Evolutionary conservation across 2,113 vertebrate genomes (phyloP), one percentile per base, ranked within the genome.

Genomic region (Coracopsis vasa): DNA sequence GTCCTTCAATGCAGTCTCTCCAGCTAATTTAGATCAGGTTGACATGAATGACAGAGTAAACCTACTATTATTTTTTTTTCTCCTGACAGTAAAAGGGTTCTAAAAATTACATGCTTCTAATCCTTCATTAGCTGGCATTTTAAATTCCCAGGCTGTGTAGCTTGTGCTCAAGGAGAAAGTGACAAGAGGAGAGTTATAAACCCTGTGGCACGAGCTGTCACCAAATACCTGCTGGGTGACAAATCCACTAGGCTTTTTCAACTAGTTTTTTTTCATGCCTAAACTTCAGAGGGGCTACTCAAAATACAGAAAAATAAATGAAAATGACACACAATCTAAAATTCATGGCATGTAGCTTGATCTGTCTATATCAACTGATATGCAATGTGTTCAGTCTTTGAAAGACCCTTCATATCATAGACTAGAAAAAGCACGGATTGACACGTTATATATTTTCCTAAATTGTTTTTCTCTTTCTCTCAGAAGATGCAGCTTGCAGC

Each of bases 71-170:
- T 94, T 71, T 86, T 86, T 86, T 21, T 91, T 84, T 65, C 64
- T 88, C 65, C 54, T 93, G 80, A 90, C 81, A 91, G 73, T 71
- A 82, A 37, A 95, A 92, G 81, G 37, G 80, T 93, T 96, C 88
- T 92, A 95, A 91, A 91, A 95, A 94, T 94, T 93, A 65, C 77
- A 92, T 42, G 78, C 71, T 86, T 86, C 94, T 96, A 96, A 97
- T 93, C 91, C 77, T 87, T 92, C 87, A 87, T 92, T 96, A 92
- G 86, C 50, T 88, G 33, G 47, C 24, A 6, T 94, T 95, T 96
- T 88, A 95, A 94, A 85, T 92, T 92, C 92, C 82, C 82, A 82
- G 72, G 31, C 75, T 82, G 75, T 51, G 70, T 47, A 80, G 64
- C 45, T 85, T 66, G 78, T 35, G 44, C 85, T 83, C 29, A 86